Base-by-base conservation (phyloP, 2,888 invertebrate species). In the Mythimna vitellina region DNA sequence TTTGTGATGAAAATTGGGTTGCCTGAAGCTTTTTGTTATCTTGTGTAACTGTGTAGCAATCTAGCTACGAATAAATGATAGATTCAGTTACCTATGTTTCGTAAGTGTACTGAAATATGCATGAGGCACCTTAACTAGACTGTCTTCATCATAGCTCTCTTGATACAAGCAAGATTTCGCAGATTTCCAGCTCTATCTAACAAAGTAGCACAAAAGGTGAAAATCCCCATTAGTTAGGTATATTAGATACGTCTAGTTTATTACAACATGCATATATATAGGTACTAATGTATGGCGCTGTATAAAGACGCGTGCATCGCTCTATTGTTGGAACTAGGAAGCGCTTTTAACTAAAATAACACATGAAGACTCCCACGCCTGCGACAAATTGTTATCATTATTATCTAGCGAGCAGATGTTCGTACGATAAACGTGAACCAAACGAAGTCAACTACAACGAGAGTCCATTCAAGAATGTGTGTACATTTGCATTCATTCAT, bases 291-390 rank as follows among this genome's bases (percentile, higher is more conserved):
- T 63, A 58, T 68, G 71, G 56, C 57, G 61, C 60, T 70, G 25
- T 77, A 78, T 85, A 75, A 76, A 78, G 70, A 65, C 63, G 72
- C 78, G 76, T 82, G 83, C 72, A 75, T 70, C 73, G 56, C 68
- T 82, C 76, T 85, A 86, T 85, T 86, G 86, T 85, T 82, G 78
- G 80, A 82, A 86, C 83, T 82, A 82, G 85, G 82, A 88, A 89
- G 83, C 81, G 86, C 88, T 90, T 87, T 89, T 87, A 90, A 84
- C 87, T 88, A 86, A 88, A 88, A 88, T 87, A 89, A 86, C 86
- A 89, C 68, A 78, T 78, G 82, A 73, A 66, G 75, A 82, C 86
- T 89, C 90, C 89, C 88, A 88, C 89, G 84, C 88, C 75, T 80
- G 81, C 65, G 77, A 74, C 81, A 73, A 78, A 71, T 71, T 71